These are phyloP conservation scores for Astur gentilis DNA, from an alignment of 2,113 vertebrate genomes.

Conservation along the genomic window DNA sequence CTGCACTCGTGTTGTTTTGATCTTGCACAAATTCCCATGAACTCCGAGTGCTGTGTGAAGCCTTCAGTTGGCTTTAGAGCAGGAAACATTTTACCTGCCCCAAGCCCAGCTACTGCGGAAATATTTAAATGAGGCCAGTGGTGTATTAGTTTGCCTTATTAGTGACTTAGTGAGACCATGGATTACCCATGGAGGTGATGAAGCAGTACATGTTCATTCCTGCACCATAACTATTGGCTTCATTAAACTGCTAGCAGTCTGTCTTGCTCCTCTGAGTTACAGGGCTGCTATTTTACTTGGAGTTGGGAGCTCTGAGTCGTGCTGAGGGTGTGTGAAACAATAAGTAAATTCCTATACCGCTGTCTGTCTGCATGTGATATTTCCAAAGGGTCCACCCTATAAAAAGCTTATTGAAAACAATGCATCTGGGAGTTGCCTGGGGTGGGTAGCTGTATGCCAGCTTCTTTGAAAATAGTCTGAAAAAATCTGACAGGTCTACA, in stretches of 20 bases:
- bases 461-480: neutral
- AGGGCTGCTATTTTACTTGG: neutral
- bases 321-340: no score
- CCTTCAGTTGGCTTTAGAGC: rapidly evolving
- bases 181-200: neutral
- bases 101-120: neutral
- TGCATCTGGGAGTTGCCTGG: rapidly evolving
- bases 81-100: rapidly evolving
- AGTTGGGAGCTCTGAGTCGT: neutral
- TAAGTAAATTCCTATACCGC: rapidly evolving
- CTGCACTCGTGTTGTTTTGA: rapidly evolving
- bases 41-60: no score
- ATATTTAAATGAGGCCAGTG: no score
- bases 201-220: no score
- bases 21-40: no score
- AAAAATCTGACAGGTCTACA: rapidly evolving
- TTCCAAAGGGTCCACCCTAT: rapidly evolving
- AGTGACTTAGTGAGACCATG: rapidly evolving
- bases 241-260: rapidly evolving
- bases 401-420: rapidly evolving
- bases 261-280: neutral
- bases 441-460: neutral
- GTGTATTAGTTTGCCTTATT: rapidly evolving
- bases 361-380: rapidly evolving
- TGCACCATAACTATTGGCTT: neutral